Base-by-base conservation (phyloP, 2,113 vertebrate species). In the Sebastes schlegelii region DNA sequence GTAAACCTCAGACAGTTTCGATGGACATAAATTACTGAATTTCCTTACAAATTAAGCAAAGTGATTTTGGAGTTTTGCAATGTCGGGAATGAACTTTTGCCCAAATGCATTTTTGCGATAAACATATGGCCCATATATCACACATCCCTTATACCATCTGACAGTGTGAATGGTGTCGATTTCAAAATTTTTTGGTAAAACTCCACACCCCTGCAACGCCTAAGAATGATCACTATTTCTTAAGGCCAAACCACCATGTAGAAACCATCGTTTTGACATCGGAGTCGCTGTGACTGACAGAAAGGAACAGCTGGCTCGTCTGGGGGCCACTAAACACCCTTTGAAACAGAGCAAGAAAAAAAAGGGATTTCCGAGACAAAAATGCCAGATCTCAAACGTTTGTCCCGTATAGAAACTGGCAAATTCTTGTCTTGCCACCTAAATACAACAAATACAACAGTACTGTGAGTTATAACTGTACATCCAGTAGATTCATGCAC, bases 261-360 rank as follows among this genome's bases (percentile, higher is more conserved):
- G 42, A 84, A 90, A 84, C 46, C 85, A 65, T 82, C 58, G 80
- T 61, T 82, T n/a, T 84, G 84, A 91, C 82, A 92, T 16, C 2
- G 62, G 86, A 91, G 86, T 90, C 82, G 21, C 73, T 14, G 89
- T 74, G 89, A 91, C 87, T 89, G 92, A 93, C 88, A 73, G 54
- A 79, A 74, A 14, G 66, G 64, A 89, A 90, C 92, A 94, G 79
- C 91, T 93, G 94, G 51, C 55, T 80, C 42, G 2, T 74, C 79
- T 69, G 40, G 68, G 76, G 77, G 74, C 73, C 65, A 88, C 58
- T n/a, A 62, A 75, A 61, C 12, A 70, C 77, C 83, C 70, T 87
- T 73, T 86, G 68, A 84, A 74, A 79, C 48, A 23, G 62, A 63
- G 23, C 8, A 54, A 55, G 42, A 40, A 43, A 51, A 64, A 72